Base-by-base conservation (phyloP, 2,888 invertebrate genomes). In the Ennomos erosarius region DNA sequence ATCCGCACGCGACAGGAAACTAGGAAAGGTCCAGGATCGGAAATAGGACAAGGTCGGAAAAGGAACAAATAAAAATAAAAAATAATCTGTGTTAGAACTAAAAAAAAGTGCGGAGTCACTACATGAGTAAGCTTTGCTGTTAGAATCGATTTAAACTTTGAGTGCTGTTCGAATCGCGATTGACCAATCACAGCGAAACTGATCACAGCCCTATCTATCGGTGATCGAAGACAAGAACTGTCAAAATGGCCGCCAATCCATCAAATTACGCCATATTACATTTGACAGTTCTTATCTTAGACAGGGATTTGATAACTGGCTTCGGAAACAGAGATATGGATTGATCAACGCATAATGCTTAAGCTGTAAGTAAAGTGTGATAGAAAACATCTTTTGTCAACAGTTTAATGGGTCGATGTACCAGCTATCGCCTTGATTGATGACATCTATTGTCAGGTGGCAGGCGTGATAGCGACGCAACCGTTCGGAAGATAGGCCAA, bases 361-460 rank as follows among this genome's bases (percentile, higher is more conserved):
- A 60, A 60, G 59, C 59, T 60, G 55, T 60, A 55, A 60, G 55
- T 60, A 55, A 60, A 60, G 43, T 55, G 59, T 60, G 55, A 60
- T 55, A 60, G 57, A 57, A 82, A 83, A 81, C 82, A 78, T 81
- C 82, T 86, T 84, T 87, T 87, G 85, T 87, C 76, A 74, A 67
- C 78, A 77, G 77, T 76, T 75, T 79, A 85, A 84, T 82, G 80
- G 82, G 76, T 79, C 76, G 79, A 73, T 82, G 81, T 81, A 75
- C 67, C 71, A 47, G 60, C 60, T 65, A 65, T 67, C 59, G 60
- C 56, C 58, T 79, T 91, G 91, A 91, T 92, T 90, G 90, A 91
- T 92, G 88, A 82, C 76, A 71, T 76, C 82, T 85, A 87, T 87
- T 87, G 87, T 87, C 87, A 85, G 86, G 84, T 85, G 74, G 77